Base-by-base conservation (phyloP, 2,113 vertebrate species). In the Hypanus sabinus region DNA sequence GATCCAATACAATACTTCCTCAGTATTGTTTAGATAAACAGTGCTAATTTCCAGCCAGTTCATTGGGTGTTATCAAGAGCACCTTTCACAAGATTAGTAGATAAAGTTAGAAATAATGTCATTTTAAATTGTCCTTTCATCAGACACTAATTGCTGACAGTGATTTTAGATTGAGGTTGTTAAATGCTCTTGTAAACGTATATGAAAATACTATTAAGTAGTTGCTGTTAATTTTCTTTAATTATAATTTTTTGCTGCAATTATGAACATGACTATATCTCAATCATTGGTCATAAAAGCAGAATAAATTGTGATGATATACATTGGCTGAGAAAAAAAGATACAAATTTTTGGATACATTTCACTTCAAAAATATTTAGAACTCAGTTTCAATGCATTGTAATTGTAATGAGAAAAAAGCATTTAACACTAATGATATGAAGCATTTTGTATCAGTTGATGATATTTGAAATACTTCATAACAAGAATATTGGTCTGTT, bases 121-220 rank as follows among this genome's bases (percentile, higher is more conserved):
- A 90, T 62, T 90, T 65, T 8, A 62, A 33, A 90, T 33, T 68
- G 85, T 90, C 85, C 60, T 90, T 68, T n/a, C 12, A n/a, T 62
- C 14, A 62, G 55, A 83, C 20, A 55, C 5, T 83, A 83, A 55
- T 33, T n/a, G 57, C 57, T 87, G 83, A 85, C 22, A 85, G 9
- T 62, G 0, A 90, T 22, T 90, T 90, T 65, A 60, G 14, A 90
- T 90, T 65, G 65, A 90, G 85, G 60, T n/a, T 68, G 85, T 60
- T 90, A 65, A 90, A 90, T 90, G 60, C 60, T 88, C 55, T 62
- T 88, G 27, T n/a, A 88, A 88, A 62, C 30, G 85, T 27, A 33
- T 88, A 12, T 7, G 14, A 4, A 33, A 88, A n/a, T 33, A 65
- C 14, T 90, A 5, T 20, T 20, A 5, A 90, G 36, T 65, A 90